Evolutionary conservation across 2,888 invertebrate genomes (phyloP).

Genomic region (Abrostola tripartita): DNA sequence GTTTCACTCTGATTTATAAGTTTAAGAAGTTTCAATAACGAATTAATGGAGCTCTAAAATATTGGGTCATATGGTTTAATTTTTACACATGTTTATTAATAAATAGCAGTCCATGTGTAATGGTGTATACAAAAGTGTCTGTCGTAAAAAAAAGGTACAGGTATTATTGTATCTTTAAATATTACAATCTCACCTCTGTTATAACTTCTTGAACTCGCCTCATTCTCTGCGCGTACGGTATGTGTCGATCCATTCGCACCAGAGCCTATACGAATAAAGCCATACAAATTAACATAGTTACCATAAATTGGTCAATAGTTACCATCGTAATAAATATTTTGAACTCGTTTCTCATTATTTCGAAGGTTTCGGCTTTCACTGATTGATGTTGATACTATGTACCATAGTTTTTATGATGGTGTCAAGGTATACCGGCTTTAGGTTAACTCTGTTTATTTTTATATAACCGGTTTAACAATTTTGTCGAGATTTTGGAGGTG

Average conservation of each 20-base stretch:
- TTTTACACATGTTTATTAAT: too few species aligned
- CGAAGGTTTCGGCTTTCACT: background rate
- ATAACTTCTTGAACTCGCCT: constrained; percentile 95
- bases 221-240: constrained; percentile 92
- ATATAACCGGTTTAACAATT: constrained; percentile 23
- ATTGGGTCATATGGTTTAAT: too few species aligned
- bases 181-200: constrained; percentile 89
- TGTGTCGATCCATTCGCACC: constrained; percentile 94
- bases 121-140: too few species aligned
- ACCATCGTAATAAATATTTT: constrained; percentile 1
- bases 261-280: constrained; percentile 87
- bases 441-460: constrained; percentile 14
- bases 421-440: constrained; percentile 31
- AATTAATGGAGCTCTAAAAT: too few species aligned
- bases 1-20: too few species aligned
- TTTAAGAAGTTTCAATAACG: too few species aligned
- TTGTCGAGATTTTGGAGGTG: constrained; percentile 9
- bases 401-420: constrained; percentile 14
- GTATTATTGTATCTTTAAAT: background rate
- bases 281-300: background rate
- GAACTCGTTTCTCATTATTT: constrained; percentile 8
- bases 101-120: too few species aligned
- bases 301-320: background rate
- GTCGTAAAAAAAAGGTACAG: too few species aligned
- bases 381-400: background rate